Conservation (phyloP, 2,113 vertebrate genomes). For the Bubo blakistoni region DNA sequence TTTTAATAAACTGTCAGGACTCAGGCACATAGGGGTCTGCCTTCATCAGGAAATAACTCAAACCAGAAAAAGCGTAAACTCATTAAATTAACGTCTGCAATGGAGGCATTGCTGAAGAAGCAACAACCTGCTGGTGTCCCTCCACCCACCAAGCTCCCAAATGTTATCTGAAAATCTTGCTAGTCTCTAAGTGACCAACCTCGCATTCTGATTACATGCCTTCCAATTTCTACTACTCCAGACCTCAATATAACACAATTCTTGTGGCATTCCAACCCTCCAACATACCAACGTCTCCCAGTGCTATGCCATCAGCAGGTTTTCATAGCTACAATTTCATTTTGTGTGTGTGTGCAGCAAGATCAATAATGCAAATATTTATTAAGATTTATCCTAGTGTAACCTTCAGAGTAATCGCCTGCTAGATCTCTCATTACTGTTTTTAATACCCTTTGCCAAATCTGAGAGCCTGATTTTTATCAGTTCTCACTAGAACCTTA, state of each 20-base stretch:
- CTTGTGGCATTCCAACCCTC: neutral
- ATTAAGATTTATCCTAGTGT: conserved; percentile 11
- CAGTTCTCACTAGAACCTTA: neutral
- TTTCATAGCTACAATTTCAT: neutral
- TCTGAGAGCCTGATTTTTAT: conserved; percentile 6
- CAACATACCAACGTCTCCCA: neutral
- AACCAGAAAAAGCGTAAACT: neutral
- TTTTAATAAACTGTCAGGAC: conserved; percentile 17
- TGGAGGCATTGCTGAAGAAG: neutral
- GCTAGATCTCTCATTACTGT: neutral
- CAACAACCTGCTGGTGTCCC: neutral
- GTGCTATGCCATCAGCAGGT: neutral
- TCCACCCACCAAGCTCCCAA: neutral
- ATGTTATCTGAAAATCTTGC: neutral
- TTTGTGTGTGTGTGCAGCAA: neutral
- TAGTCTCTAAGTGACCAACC: neutral
- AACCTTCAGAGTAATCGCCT: conserved; percentile 20
- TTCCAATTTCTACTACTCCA: neutral
- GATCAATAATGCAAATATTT: conserved; percentile 46
- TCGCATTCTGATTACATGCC: neutral
- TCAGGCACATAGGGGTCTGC: neutral
- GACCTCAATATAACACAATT: neutral
- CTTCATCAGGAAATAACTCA: neutral
- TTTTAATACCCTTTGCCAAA: conserved; percentile 25
- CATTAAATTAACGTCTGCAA: neutral